Evolutionary conservation across 2,888 invertebrate species (phyloP), one percentile per base, ranked within the genome.

Genomic region (Scaptodrosophila latifasciaeformis): DNA sequence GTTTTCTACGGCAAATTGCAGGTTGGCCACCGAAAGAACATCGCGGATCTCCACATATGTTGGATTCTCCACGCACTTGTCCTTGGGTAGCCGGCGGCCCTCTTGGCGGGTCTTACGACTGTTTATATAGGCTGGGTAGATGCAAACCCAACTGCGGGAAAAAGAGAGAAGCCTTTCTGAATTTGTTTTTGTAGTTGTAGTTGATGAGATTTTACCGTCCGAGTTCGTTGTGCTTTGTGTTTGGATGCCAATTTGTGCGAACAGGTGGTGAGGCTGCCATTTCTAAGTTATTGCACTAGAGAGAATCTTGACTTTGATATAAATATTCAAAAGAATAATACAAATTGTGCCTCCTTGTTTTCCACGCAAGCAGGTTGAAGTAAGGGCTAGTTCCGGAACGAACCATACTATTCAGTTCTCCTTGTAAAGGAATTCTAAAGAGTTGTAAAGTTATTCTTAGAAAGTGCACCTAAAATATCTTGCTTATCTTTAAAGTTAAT

Each of bases 41-140:
- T 99, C 98, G 62, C 94, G 90, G 59, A 99, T 98, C 87, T 99
- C 99, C 75, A 94, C 92, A 84, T 93, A 93, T 0, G 96, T 96
- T 10, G 99, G 99, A 86, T 97, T 97, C 72, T 98, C 97, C 0
- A 99, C 93, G 84, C 96, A 96, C 83, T 91, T 91, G 1, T 91
- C 90, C 86, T 96, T 96, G 1, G 94, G 87, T 17, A 99, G 88
- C 68, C 92, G 90, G 27, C 99, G 89, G 3, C 99, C 99, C 85
- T 97, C 93, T 1, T 94, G 94, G 12, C 94, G 85, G 0, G 96
- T 94, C 85, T 95, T 97, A 83, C 96, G 97, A 75, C 92, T 95
- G 84, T 99, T 99, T 45, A 99, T 89, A 79, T 99, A 99, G 0
- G 96, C 93, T 51, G 99, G 99, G 86, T 99, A 99, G 59, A 99